These are phyloP conservation scores for Plotosus lineatus DNA, from an alignment of 2,113 vertebrate species.

Conservation along the genomic window DNA sequence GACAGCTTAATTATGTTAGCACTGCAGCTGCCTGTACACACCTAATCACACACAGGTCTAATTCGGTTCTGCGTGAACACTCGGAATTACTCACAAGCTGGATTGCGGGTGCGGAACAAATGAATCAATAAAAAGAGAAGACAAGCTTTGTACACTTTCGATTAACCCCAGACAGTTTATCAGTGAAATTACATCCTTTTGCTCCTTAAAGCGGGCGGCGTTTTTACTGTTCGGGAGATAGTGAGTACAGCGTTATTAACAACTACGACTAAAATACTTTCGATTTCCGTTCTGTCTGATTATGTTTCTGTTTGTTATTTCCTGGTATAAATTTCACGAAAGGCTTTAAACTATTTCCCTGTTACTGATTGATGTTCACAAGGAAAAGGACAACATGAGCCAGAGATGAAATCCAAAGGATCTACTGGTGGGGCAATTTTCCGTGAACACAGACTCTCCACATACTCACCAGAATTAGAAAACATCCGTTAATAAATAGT, in stretches of 20 bases:
- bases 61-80: conserved; percentile 24
- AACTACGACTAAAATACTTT: not conserved
- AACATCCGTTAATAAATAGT: too few species aligned
- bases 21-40: conserved; percentile 32
- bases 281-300: not conserved
- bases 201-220: not conserved
- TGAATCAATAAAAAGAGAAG: conserved; percentile 17
- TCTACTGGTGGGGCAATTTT: too few species aligned
- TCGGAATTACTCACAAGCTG: conserved; percentile 20
- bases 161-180: conserved; percentile 5
- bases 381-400: not conserved
- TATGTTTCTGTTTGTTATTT: not conserved
- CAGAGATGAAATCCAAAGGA: not conserved
- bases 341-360: not conserved
- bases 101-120: conserved; percentile 14
- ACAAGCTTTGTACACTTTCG: not conserved
- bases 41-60: conserved; percentile 37
- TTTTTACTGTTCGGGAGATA: conserved; percentile 3
- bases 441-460: not conserved
- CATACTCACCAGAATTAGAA: not conserved
- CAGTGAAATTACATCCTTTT: conserved; percentile 14
- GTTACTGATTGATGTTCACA: not conserved
- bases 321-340: not conserved
- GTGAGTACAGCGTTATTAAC: not conserved
- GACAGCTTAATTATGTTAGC: conserved; percentile 48